phyloP scores from a whole-genome alignment of 2,113 vertebrate species.

The Colistium nudipinnis region DNA sequence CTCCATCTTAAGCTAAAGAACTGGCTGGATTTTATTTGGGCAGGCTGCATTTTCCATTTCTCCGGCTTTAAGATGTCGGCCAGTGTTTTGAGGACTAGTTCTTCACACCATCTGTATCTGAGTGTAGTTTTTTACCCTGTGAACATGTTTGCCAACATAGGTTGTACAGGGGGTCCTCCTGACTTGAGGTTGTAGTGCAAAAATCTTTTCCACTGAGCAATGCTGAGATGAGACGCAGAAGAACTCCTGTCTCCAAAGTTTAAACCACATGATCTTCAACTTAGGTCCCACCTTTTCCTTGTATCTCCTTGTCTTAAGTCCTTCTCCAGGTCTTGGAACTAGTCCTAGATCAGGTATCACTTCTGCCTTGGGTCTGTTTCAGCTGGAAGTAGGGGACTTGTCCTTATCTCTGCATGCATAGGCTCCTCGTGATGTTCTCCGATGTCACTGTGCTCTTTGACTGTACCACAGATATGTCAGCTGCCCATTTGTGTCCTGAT shows the following conservation, averaged over 20 bases:
- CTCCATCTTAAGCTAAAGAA: background rate
- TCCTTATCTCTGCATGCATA: background rate
- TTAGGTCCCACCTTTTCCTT: background rate
- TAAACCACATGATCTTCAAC: background rate
- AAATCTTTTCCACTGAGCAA: background rate
- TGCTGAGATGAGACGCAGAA: background rate
- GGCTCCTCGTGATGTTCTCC: background rate
- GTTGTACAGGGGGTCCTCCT: background rate
- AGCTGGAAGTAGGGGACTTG: slow-evolving; percentile 9
- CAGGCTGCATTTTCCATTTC: background rate
- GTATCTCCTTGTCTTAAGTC: background rate
- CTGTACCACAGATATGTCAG: slow-evolving; percentile 12
- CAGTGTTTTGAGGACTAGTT: background rate
- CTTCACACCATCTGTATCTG: background rate
- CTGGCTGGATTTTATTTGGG: background rate
- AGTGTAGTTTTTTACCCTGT: background rate
- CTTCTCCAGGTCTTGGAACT: background rate
- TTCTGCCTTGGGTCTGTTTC: background rate
- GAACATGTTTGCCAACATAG: background rate
- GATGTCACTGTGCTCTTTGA: slow-evolving; percentile 8
- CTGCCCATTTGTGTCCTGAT: slow-evolving; percentile 21
- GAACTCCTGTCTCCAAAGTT: background rate
- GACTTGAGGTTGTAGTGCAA: background rate
- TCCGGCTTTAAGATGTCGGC: background rate
- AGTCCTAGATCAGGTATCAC: background rate